Base-by-base conservation (phyloP, 2,888 invertebrate species). In the Acronicta psi region DNA sequence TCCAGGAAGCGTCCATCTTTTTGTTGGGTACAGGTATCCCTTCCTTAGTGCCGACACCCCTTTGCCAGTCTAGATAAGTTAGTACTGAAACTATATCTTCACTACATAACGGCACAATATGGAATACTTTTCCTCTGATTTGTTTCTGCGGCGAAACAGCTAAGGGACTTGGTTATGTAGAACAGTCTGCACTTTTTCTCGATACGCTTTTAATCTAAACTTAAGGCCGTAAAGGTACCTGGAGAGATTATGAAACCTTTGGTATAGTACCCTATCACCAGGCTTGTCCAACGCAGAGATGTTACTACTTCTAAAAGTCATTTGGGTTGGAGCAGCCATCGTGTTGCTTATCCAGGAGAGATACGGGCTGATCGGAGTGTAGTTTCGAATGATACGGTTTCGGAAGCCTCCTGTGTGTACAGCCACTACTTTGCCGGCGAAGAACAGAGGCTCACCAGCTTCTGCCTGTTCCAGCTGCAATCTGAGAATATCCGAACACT, bases 301-400 rank as follows among this genome's bases (percentile, higher is more conserved):
- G 13, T 41, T 41, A 13, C n/a, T 41, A 13, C n/a, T 42, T 42
- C 9, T 42, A 23, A 9, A 42, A 11, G 13, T 7, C 2, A 23
- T 18, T 34, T 7, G 20, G 7, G 34, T 5, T 4, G 34, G 6
- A 46, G 2, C 20, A n/a, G 2, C 2, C 13, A 13, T 11, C n/a
- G 13, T 11, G 2, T 6, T 2, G 3, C n/a, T 34, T 23, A 68
- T 38, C 67, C 64, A 68, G 10, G 53, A 14, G 1, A 68, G 17
- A 8, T 54, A 69, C 4, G 67, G 67, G 38, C 67, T 68, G 10
- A 69, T 0, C 0, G 67, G 52, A 10, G 64, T 59, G 17, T 47
- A 68, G 11, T 43, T 7, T 1, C 40, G 36, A 10, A 20, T 20
- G 2, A 5, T 34, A 34, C 2, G 6, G 34, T n/a, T 10, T 9